Evolutionary conservation across 2,113 vertebrate genomes (phyloP).

Genomic region (Tretioscincus oriximinensis): DNA sequence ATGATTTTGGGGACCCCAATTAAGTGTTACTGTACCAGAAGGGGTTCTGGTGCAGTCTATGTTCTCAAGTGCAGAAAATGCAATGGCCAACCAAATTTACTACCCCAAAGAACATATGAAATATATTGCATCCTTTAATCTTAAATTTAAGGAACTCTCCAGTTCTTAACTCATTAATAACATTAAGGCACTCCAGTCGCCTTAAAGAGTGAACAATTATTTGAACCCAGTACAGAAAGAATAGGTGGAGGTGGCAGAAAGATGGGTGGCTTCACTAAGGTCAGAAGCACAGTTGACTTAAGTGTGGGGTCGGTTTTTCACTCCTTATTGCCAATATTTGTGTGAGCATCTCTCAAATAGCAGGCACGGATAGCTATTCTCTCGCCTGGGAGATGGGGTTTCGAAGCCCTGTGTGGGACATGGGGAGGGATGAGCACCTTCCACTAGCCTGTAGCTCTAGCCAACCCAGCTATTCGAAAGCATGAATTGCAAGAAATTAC

Average conservation of each 20-base stretch:
- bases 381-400: too few species aligned
- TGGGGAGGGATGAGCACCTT: too few species aligned
- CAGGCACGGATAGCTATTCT: too few species aligned
- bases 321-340: not conserved
- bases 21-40: slow-evolving; percentile 34
- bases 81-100: slow-evolving; percentile 54
- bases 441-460: too few species aligned
- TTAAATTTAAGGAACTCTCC: slow-evolving; percentile 53
- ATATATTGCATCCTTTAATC: slow-evolving; percentile 53
- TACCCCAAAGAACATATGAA: slow-evolving; percentile 56
- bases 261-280: not conserved
- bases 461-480: too few species aligned
- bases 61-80: slow-evolving; percentile 57
- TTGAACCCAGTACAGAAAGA: slow-evolving; percentile 39
- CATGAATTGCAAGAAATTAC: too few species aligned
- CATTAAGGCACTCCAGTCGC: slow-evolving; percentile 59
- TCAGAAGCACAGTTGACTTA: slow-evolving; percentile 20
- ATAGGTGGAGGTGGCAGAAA: slow-evolving; percentile 7
- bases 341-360: not conserved
- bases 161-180: slow-evolving; percentile 62
- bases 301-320: slow-evolving; percentile 2
- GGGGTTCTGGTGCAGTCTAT: slow-evolving; percentile 44
- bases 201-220: slow-evolving; percentile 50
- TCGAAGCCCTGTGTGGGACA: too few species aligned
- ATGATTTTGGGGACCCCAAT: slow-evolving; percentile 31